A percentile compares a stretch with the other conserved stretches of the same genome.
Conservation (phyloP, 2,113 vertebrate species). For the Paramormyrops kingsleyae region DNA sequence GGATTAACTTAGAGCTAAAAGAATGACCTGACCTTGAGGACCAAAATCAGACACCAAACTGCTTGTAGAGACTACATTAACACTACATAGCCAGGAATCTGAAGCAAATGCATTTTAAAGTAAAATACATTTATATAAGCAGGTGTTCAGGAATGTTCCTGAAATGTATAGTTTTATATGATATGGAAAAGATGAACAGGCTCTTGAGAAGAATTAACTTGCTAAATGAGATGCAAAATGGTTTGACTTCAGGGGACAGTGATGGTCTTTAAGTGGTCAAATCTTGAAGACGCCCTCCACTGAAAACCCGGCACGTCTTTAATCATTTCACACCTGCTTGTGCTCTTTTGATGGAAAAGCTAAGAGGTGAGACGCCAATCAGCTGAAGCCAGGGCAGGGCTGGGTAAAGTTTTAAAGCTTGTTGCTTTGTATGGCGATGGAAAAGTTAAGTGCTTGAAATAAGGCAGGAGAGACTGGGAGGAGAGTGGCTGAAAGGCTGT, state of each 20-base stretch:
- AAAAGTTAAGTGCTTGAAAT: conserved; percentile 25
- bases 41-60: background rate
- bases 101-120: background rate
- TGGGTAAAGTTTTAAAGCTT: conserved; percentile 1
- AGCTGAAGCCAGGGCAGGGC: background rate
- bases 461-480: conserved; percentile 8
- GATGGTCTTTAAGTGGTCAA: conserved; percentile 16
- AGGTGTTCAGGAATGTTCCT: background rate
- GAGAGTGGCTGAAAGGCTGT: conserved; percentile 17
- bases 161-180: background rate
- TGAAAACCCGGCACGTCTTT: background rate
- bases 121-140: background rate
- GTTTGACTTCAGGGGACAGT: background rate
- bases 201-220: background rate
- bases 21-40: background rate
- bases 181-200: background rate
- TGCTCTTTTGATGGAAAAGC: conserved; percentile 11
- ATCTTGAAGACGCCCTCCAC: background rate
- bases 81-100: background rate
- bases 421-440: conserved; percentile 19
- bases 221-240: background rate
- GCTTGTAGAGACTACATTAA: background rate
- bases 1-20: background rate
- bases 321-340: conserved; percentile 23
- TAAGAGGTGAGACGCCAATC: conserved; percentile 18